A percentile compares a stretch with the other conserved stretches of the same genome.
These are phyloP conservation scores for Puntigrus tetrazona DNA, from an alignment of 2,113 vertebrate species.

Conservation along the genomic window DNA sequence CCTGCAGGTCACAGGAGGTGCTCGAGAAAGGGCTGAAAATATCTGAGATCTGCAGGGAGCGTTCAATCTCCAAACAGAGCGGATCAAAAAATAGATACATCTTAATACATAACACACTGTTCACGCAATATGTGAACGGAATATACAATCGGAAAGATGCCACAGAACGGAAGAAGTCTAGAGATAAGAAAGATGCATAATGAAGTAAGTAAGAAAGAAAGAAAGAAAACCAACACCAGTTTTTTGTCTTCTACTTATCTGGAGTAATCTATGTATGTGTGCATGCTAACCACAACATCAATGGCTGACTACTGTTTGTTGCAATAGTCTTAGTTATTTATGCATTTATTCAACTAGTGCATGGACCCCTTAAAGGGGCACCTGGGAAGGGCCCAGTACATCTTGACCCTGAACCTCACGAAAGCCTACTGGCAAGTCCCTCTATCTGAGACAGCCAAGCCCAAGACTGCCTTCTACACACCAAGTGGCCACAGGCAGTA, in stretches of 20 bases:
- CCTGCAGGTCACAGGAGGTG: background rate
- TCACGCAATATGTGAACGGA: background rate
- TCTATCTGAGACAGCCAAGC: no score
- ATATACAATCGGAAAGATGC: background rate
- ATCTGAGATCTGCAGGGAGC: background rate
- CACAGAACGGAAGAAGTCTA: background rate
- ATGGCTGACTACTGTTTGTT: background rate
- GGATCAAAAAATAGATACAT: background rate
- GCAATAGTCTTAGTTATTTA: no score
- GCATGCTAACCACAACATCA: background rate
- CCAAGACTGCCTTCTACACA: no score
- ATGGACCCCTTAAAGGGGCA: background rate
- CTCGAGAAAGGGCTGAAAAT: background rate
- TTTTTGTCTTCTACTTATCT: no score
- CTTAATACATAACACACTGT: constrained; percentile 1
- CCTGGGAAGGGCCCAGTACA: no score
- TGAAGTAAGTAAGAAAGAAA: background rate
- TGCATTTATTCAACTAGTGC: background rate
- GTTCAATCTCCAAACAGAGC: background rate
- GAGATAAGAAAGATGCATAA: background rate
- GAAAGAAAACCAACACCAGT: background rate
- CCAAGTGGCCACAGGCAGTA: no score
- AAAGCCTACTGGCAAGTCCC: no score
- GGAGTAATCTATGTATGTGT: background rate
- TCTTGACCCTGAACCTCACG: no score